Conservation (phyloP, 92 coral and sea anemone genomes). For the Palythoa heliodiscus region DNA sequence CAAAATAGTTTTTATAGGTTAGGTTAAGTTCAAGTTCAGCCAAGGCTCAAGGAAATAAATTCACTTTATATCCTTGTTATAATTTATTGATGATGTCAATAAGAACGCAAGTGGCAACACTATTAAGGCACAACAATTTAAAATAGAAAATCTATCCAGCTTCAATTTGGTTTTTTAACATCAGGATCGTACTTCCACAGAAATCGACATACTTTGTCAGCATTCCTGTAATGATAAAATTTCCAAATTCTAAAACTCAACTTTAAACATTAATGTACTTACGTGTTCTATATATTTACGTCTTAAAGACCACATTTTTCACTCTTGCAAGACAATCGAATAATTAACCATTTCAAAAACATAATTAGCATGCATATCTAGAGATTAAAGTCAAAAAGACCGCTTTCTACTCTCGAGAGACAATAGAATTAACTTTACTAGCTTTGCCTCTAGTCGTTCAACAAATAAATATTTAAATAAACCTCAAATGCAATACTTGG, state of each 20-base stretch:
- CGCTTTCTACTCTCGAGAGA: not conserved
- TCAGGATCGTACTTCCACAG: not conserved
- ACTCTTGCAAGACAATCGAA: not conserved
- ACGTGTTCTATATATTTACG: not conserved
- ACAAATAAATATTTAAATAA: not conserved
- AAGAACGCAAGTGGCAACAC: too few relatives aligned
- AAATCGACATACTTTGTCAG: not conserved
- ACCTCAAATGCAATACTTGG: not conserved
- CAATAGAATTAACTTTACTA: not conserved
- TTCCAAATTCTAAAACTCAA: not conserved
- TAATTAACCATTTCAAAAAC: not conserved
- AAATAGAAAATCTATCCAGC: not conserved
- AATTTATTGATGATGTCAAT: too few relatives aligned
- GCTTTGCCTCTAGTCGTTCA: not conserved
- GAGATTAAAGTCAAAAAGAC: not conserved
- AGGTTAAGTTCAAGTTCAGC: too few relatives aligned
- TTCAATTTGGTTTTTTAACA: not conserved
- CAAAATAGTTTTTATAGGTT: too few relatives aligned
- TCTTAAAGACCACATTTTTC: not conserved
- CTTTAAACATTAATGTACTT: not conserved
- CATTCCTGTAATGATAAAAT: not conserved
- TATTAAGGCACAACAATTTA: not conserved
- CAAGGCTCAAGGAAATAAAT: too few relatives aligned
- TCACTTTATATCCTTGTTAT: too few relatives aligned
- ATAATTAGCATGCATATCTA: not conserved